Conservation (phyloP, 2,797 vertebrate species). For the Petrocephalus sullivani region DNA sequence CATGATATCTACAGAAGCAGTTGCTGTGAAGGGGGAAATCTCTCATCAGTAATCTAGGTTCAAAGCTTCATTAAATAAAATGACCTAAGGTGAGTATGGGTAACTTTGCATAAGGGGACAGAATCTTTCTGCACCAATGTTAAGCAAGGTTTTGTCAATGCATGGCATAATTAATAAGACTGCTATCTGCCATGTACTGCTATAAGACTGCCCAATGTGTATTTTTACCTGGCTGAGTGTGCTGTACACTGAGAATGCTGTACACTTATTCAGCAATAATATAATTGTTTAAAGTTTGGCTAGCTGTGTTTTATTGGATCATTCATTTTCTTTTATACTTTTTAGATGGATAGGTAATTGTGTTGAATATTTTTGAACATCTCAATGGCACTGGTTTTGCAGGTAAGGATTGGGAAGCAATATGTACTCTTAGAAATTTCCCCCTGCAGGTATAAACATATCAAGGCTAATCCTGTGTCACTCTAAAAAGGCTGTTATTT, state of each 20-base stretch:
- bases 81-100: slow-evolving; percentile 28
- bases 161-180: neutral
- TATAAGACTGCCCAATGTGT: neutral
- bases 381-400: neutral
- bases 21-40: slow-evolving; percentile 31
- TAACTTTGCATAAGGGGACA: slow-evolving; percentile 33
- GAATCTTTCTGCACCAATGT: slow-evolving; percentile 33
- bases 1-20: slow-evolving; percentile 35
- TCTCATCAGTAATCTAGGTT: slow-evolving; percentile 43
- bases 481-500: neutral
- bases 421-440: neutral
- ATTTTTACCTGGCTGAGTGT: neutral
- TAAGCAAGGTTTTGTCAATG: slow-evolving; percentile 41
- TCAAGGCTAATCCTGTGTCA: neutral
- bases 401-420: neutral
- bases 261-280: neutral
- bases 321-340: slow-evolving; percentile 5
- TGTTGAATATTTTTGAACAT: neutral
- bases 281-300: neutral
- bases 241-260: neutral
- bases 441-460: neutral
- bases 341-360: neutral
- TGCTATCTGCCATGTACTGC: neutral
- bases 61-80: slow-evolving; percentile 47
- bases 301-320: neutral